A percentile compares a stretch with the other conserved stretches of the same genome.
Conservation (phyloP, 2,888 invertebrate species). For the Helleia helle region DNA sequence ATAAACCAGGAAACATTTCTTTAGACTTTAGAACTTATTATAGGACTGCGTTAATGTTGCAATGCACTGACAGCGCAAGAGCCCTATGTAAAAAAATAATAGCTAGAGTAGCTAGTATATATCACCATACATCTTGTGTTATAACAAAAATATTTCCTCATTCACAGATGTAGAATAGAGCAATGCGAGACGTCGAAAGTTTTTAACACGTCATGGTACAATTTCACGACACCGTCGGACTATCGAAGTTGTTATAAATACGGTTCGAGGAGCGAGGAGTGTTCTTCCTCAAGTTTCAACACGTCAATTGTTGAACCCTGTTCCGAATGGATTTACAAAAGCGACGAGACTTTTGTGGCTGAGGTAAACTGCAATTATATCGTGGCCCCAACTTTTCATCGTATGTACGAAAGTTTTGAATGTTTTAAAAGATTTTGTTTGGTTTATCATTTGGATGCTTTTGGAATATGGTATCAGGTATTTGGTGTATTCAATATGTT, state of each 20-base stretch:
- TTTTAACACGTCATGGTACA: conserved; percentile 23
- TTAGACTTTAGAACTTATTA: too few species aligned
- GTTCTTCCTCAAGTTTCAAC: conserved; percentile 22
- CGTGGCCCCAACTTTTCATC: conserved; percentile 5
- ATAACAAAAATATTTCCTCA: background rate
- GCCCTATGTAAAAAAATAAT: too few species aligned
- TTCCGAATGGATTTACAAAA: conserved; percentile 27
- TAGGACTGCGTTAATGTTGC: too few species aligned
- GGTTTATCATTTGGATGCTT: too few species aligned
- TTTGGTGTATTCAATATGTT: too few species aligned
- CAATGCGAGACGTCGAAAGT: conserved; percentile 21
- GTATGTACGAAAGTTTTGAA: background rate
- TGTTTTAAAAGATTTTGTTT: too few species aligned
- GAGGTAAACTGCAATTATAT: conserved; percentile 23
- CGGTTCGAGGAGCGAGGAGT: conserved; percentile 18
- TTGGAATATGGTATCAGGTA: too few species aligned
- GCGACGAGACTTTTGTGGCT: conserved; percentile 26
- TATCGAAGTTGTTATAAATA: conserved; percentile 27
- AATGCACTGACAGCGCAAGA: too few species aligned
- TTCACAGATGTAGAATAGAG: conserved; percentile 26
- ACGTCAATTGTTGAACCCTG: conserved; percentile 22
- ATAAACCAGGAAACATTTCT: too few species aligned
- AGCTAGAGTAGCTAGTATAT: too few species aligned
- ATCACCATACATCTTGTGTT: too few species aligned
- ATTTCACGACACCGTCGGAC: conserved; percentile 23